Evolutionary conservation across 2,113 vertebrate species (phyloP).

Genomic region (Equus przewalskii): DNA sequence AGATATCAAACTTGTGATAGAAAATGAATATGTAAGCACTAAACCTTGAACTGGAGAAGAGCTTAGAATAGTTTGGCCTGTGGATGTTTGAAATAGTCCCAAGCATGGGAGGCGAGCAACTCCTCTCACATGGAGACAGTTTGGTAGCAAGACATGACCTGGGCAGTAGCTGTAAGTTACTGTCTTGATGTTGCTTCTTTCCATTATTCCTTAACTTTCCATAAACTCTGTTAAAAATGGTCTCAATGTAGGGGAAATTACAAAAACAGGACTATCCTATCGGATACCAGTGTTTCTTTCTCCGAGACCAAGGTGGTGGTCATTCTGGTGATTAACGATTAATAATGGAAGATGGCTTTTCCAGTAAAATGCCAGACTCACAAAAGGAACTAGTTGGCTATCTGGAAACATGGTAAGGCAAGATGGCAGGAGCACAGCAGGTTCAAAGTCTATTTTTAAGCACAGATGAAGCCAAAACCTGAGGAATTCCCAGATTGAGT

Average conservation of each 20-base stretch:
- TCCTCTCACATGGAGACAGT: neutral
- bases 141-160: neutral
- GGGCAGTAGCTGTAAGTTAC: neutral
- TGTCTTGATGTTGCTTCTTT: neutral
- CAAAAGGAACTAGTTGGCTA: neutral
- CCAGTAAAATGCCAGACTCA: neutral
- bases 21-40: too few relatives aligned
- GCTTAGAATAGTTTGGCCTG: too few relatives aligned
- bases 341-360: neutral
- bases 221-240: neutral
- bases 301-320: neutral
- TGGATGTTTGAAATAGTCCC: neutral
- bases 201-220: neutral
- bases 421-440: accelerated
- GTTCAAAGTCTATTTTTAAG: neutral
- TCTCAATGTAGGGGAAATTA: neutral
- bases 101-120: neutral
- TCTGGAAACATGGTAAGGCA: neutral
- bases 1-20: too few relatives aligned
- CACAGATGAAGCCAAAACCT: neutral
- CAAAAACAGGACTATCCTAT: neutral
- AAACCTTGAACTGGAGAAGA: too few relatives aligned
- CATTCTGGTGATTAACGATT: neutral
- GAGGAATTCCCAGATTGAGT: neutral
- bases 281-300: neutral